Base-by-base conservation (phyloP, 2,797 vertebrate genomes). In the Taeniopygia guttata region DNA sequence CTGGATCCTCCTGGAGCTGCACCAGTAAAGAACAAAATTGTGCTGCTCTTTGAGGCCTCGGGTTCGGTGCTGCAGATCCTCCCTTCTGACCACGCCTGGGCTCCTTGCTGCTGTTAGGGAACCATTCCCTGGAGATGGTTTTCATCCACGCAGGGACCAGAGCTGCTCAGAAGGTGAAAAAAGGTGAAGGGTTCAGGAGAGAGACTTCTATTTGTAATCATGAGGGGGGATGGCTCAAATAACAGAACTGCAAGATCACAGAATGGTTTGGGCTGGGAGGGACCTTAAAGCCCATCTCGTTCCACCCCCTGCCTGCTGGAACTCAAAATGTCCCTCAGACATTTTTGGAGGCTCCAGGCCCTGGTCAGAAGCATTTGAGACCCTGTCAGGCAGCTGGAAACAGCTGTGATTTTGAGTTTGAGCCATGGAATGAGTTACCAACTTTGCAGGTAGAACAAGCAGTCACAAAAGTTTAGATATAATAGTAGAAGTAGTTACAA, bases 1-100 rank as follows among this genome's bases (percentile, higher is more conserved):
- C 76, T 94, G 85, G 82, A 59, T 94, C 60, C 34, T 95, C 85
- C 76, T 84, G 91, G 94, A 94, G 74, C 63, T 93, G 79, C 82
- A 96, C 59, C 92, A 93, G 69, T 76, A 91, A 84, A 79, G 80
- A 63, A 52, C 30, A 46, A 73, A 93, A 94, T 40, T 79, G 94
- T 30, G 67, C 87, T 94, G 87, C 87, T 87, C 34, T 76, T 86
- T 4, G 54, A 72, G 76, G 87, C 46, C 92, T 27, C 0, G 3
- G 66, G 60, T 68, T 40, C 48, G 66, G 64, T 48, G 94, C 58
- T 63, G 82, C 0, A 0, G 46, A 79, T 86, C 76, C 76, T 88
- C 66, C 87, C 45, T 36, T 68, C 68, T 63, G 46, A 38, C 79
- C 43, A 7, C 0, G 1, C 62, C 46, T 7, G 3, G 18, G 32